Base-by-base conservation (phyloP, 2,888 invertebrate genomes). In the Macrosiphum euphorbiae region DNA sequence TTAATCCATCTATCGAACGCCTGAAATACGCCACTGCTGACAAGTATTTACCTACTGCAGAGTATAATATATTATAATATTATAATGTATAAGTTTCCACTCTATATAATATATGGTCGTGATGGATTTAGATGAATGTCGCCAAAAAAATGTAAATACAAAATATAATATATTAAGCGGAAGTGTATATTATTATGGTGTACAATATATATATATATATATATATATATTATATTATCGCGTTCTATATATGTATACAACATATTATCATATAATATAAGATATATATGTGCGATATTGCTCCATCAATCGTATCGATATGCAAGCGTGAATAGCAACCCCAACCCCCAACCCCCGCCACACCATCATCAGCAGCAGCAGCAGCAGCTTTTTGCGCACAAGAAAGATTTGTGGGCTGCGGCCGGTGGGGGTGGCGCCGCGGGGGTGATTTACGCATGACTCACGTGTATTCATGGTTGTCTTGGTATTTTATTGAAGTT, bases 401-500 rank as follows among this genome's bases (percentile, higher is more conserved):
- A 58, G 55, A 88, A 55, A 88, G 55, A 88, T 41, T 88, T 41
- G 88, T 88, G 55, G 55, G 50, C 47, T 44, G n/a, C 61, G 89
- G 28, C 35, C 52, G n/a, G 52, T 20, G 20, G 87, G 26, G 58
- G 50, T 41, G 58, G 58, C 41, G 50, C 20, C 41, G 47, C 91
- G 50, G 88, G 52, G 35, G 78, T 92, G 93, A 94, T 90, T 94
- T 90, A 94, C 93, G 93, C 84, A 50, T 50, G 93, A 90, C 55
- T 90, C 93, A 85, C 93, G 89, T 84, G 92, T 47, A 88, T 85
- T 89, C 88, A 89, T 50, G 93, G 85, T 93, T 85, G 93, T 90
- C 93, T 90, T 47, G 93, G 90, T 90, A 85, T 94, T 94, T 94
- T 90, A 90, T 94, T 86, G 93, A 85, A 94, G 90, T 86, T 61